A percentile compares a stretch with the other conserved stretches of the same genome.
phyloP scores from a whole-genome alignment of 2,888 invertebrate species.

The Timema cristinae region DNA sequence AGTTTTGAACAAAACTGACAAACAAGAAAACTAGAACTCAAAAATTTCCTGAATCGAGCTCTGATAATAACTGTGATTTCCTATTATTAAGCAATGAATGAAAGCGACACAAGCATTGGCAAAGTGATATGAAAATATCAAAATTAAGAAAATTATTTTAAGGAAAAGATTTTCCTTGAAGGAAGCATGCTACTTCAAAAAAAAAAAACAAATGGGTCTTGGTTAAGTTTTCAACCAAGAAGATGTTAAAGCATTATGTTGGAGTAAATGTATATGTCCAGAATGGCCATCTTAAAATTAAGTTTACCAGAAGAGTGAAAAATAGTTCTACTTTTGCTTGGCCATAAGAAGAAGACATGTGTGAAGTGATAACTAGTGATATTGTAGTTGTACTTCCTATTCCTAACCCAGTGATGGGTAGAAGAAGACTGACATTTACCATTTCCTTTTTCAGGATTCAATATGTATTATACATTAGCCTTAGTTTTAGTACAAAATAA shows the following conservation, averaged over 20 bases:
- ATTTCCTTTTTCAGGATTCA: too few relatives aligned
- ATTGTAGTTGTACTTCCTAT: too few relatives aligned
- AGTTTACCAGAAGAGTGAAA: not conserved
- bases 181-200: not conserved
- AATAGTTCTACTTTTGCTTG: not conserved
- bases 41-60: slow-evolving; percentile 6
- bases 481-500: too few relatives aligned
- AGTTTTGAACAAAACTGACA: not conserved
- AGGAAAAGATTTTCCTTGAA: not conserved
- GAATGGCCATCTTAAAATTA: not conserved
- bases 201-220: not conserved
- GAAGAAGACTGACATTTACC: too few relatives aligned
- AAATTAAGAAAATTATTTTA: not conserved
- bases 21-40: not conserved
- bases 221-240: slow-evolving; percentile 11
- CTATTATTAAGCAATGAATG: not conserved
- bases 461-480: too few relatives aligned
- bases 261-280: not conserved
- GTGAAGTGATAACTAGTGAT: not conserved
- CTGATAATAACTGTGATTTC: not conserved
- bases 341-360: not conserved
- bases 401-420: too few relatives aligned
- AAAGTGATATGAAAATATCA: not conserved
- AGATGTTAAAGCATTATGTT: slow-evolving; percentile 10
- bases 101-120: slow-evolving; percentile 6